A percentile compares a stretch with the other conserved stretches of the same genome.
These are phyloP conservation scores for Corythoichthys intestinalis DNA, from an alignment of 2,113 vertebrate species.

Conservation along the genomic window DNA sequence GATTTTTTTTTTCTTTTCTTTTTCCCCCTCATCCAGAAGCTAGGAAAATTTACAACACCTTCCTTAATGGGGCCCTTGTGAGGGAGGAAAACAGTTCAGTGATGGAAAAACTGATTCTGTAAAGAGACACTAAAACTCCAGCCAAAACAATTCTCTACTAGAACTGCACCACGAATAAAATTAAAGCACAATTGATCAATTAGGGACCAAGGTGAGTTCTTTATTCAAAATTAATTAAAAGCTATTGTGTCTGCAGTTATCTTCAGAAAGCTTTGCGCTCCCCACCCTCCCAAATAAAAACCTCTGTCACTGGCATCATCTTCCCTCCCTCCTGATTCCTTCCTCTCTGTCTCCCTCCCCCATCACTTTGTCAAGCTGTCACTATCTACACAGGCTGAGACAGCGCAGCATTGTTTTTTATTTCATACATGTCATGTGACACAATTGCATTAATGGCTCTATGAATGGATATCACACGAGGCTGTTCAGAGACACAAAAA, in stretches of 20 bases:
- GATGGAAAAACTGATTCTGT: background rate
- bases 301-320: constrained; percentile 37
- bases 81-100: background rate
- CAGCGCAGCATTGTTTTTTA: constrained; percentile 53
- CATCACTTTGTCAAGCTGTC: constrained; percentile 46
- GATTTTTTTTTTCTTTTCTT: background rate
- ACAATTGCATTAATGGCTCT: constrained; percentile 58
- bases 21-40: background rate
- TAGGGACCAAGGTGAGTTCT: background rate
- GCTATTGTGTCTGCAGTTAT: background rate
- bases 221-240: background rate
- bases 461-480: constrained; percentile 61
- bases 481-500: constrained; percentile 53
- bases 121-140: background rate
- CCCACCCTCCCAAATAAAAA: constrained; percentile 8
- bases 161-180: background rate
- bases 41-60: background rate
- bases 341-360: constrained; percentile 20
- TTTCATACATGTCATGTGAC: constrained; percentile 67
- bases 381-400: constrained; percentile 35
- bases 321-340: constrained; percentile 5
- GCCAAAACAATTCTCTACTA: background rate
- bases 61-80: background rate
- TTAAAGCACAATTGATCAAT: background rate
- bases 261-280: constrained; percentile 3